Percentiles rank a stretch among this genome's conserved stretches.
Evolutionary conservation across 2,113 vertebrate genomes (phyloP).

Genomic region (Sakesphorus luctuosus): DNA sequence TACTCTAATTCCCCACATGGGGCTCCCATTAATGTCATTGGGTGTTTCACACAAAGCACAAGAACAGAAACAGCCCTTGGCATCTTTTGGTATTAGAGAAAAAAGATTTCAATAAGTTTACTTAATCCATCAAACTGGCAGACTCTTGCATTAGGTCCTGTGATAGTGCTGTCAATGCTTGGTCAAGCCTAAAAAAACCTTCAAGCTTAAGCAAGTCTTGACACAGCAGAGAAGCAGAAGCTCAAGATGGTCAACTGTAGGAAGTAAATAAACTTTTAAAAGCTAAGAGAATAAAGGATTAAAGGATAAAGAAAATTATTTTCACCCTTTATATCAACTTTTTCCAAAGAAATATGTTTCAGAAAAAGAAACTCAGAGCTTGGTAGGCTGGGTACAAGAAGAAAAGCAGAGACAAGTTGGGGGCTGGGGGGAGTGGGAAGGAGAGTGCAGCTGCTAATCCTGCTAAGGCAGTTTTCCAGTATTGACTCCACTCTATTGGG

Average conservation of each 20-base stretch:
- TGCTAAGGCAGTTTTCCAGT: not conserved
- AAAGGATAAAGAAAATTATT: slow-evolving; percentile 68
- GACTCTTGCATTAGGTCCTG: slow-evolving; percentile 49
- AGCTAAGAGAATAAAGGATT: slow-evolving; percentile 57
- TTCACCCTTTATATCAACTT: slow-evolving; percentile 30
- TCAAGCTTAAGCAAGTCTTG: slow-evolving; percentile 67
- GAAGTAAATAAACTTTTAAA: slow-evolving; percentile 55
- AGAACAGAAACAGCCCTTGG: slow-evolving; percentile 40
- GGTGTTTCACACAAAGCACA: slow-evolving; percentile 22
- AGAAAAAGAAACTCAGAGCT: slow-evolving; percentile 25
- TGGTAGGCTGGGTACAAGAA: not conserved
- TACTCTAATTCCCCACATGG: slow-evolving; percentile 31
- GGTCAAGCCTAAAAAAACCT: slow-evolving; percentile 68
- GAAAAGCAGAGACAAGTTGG: not conserved
- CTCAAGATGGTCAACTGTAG: slow-evolving; percentile 17
- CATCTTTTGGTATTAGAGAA: slow-evolving; percentile 47
- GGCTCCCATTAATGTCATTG: slow-evolving; percentile 56
- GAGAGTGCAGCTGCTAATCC: not conserved
- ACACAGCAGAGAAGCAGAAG: slow-evolving; percentile 44
- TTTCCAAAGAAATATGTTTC: not conserved
- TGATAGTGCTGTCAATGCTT: slow-evolving; percentile 64
- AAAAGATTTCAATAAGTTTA: slow-evolving; percentile 65
- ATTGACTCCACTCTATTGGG: not conserved
- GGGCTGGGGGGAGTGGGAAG: not conserved
- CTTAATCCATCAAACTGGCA: slow-evolving; percentile 66